Base-by-base conservation (phyloP, 1,140 invertebrate genomes). In the Bombus picipes region DNA sequence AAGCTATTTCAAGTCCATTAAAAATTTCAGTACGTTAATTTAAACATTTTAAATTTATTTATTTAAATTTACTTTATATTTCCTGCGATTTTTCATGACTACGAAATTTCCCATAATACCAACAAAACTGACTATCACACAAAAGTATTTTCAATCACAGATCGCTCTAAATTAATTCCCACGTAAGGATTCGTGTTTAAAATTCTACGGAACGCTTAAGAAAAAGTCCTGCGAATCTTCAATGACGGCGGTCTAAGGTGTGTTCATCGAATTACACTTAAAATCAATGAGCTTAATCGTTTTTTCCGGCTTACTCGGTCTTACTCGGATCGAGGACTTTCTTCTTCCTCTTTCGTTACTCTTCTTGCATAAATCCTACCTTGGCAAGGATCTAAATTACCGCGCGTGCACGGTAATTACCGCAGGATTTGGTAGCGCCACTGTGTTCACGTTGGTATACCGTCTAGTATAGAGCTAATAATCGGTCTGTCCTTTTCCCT, bases 351-450 rank as follows among this genome's bases (percentile, higher is more conserved):
- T 41, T 47, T 22, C 3, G 1, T 1, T 13, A 25, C 71, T 32
- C 25, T 85, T 62, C 65, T 66, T 76, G 75, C 77, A 66, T 57
- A 85, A 89, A 90, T 89, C 62, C 71, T 8, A 66, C 34, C 37
- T 57, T 32, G 28, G 57, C 66, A 57, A 43, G 65, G 72, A 76
- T 71, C 57, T 89, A 82, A 87, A 90, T 90, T 90, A 87, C 62
- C 41, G 28, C 47, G 32, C 59, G 57, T 88, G 81, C 71, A 73
- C 34, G 65, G 81, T 87, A 90, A 90, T 90, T 89, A 89, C 68
- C 81, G 18, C 39, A 87, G 68, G 32, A 87, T 87, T 89, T 68
- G 81, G 34, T 32, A 83, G 13, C 70, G 53, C 62, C 18, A 66
- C 39, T 85, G 79, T 86, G 66, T 77, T 66, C 41, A 25, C 34